Conservation (phyloP, 2,888 invertebrate species). For the Xylota segnis region DNA sequence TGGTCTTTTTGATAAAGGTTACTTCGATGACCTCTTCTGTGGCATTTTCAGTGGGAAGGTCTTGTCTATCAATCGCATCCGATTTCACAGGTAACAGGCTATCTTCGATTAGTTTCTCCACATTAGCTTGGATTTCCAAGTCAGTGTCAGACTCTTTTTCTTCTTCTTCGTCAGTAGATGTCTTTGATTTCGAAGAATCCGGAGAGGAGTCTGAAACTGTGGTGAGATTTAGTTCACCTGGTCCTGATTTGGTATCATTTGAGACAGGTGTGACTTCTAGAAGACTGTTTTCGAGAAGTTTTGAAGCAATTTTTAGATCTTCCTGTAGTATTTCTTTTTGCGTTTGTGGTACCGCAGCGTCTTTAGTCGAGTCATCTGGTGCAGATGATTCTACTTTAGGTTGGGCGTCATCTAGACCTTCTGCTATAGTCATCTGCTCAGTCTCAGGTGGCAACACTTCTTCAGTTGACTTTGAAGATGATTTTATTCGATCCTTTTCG, state of each 20-base stretch:
- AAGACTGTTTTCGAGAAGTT: constrained; percentile 12
- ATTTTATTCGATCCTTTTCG: not conserved
- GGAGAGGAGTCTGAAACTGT: not conserved
- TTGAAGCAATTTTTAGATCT: constrained; percentile 46
- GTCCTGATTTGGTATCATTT: not conserved
- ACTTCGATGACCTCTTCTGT: constrained; percentile 77
- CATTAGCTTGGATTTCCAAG: constrained; percentile 15
- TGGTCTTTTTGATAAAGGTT: constrained; percentile 77
- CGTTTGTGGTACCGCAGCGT: not conserved
- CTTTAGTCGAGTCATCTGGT: not conserved
- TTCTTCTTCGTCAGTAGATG: not conserved
- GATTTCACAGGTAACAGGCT: not conserved
- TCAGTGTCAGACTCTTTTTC: not conserved
- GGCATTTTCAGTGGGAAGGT: constrained; percentile 48
- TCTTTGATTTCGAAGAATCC: not conserved
- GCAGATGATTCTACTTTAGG: not conserved
- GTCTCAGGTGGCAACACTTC: not conserved
- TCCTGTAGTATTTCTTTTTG: not conserved
- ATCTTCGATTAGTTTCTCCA: constrained; percentile 57
- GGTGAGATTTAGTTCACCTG: not conserved
- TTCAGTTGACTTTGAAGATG: not conserved
- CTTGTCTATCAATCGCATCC: constrained; percentile 3
- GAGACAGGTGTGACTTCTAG: not conserved
- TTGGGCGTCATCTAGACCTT: no score
- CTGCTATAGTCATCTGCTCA: no score